Conservation (phyloP, 2,113 vertebrate species). For the Bambusicola thoracicus region DNA sequence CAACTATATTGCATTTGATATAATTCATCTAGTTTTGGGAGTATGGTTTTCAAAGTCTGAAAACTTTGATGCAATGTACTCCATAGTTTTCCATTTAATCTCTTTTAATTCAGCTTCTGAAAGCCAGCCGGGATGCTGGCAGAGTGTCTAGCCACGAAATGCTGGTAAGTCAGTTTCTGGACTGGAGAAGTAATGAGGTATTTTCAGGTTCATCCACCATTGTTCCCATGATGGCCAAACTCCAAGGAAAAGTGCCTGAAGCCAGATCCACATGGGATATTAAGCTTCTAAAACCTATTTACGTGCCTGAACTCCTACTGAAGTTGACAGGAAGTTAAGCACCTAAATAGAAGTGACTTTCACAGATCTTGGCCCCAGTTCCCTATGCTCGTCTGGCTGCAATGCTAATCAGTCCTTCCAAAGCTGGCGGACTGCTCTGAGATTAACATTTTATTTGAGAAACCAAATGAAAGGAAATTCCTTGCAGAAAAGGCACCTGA, state of each 20-base stretch:
- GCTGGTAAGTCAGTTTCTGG: neutral
- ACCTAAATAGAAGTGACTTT: conserved; percentile 26
- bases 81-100: neutral
- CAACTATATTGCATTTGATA: neutral
- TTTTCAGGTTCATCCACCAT: conserved; percentile 33
- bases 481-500: neutral
- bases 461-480: conserved; percentile 1
- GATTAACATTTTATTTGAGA: conserved; percentile 16
- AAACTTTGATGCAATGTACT: neutral
- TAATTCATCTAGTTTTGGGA: neutral
- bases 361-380: neutral
- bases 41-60: neutral
- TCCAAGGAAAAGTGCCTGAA: neutral
- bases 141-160: neutral
- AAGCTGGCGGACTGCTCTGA: neutral
- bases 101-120: conserved; percentile 24
- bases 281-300: conserved; percentile 35
- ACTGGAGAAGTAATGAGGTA: neutral
- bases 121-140: neutral
- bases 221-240: neutral
- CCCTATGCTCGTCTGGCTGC: neutral
- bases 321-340: conserved; percentile 30
- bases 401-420: neutral
- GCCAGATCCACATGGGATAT: neutral
- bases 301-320: neutral